These are phyloP conservation scores for Anagyrus pseudococci DNA, from an alignment of 2,888 invertebrate genomes.

Conservation along the genomic window DNA sequence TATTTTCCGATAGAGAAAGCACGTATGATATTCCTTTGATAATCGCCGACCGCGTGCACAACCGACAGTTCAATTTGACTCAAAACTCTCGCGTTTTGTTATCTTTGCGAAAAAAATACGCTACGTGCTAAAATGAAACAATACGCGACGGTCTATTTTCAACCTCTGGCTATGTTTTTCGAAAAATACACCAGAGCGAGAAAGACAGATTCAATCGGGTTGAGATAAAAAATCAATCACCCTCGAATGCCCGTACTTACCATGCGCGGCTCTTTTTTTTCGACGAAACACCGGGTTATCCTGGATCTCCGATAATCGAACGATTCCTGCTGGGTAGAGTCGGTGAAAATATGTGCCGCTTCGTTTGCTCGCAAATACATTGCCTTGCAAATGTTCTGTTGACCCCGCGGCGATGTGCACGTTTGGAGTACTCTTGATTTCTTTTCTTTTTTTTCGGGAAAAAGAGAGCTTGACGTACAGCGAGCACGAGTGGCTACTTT, in stretches of 20 bases:
- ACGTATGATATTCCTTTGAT: too few species aligned
- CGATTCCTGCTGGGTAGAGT: constrained; percentile 1
- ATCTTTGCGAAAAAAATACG: too few species aligned
- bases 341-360: neutral
- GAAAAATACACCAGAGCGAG: neutral
- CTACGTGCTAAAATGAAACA: too few species aligned
- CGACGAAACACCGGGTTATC: constrained; percentile 17
- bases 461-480: neutral
- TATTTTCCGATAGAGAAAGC: too few species aligned
- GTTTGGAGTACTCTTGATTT: constrained; percentile 10
- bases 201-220: neutral
- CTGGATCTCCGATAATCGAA: constrained; percentile 33
- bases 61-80: too few species aligned
- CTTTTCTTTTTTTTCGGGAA: neutral
- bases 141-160: too few species aligned
- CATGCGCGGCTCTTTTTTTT: constrained; percentile 1
- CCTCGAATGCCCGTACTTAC: neutral
- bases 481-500: neutral
- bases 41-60: too few species aligned
- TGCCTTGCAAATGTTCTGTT: neutral
- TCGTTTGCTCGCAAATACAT: neutral
- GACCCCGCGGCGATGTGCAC: constrained; percentile 14
- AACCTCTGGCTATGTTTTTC: too few species aligned
- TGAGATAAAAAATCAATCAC: constrained; percentile 27
- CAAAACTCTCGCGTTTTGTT: too few species aligned